phyloP scores from a whole-genome alignment of 1,140 invertebrate genomes.

The Nephila pilipes region DNA sequence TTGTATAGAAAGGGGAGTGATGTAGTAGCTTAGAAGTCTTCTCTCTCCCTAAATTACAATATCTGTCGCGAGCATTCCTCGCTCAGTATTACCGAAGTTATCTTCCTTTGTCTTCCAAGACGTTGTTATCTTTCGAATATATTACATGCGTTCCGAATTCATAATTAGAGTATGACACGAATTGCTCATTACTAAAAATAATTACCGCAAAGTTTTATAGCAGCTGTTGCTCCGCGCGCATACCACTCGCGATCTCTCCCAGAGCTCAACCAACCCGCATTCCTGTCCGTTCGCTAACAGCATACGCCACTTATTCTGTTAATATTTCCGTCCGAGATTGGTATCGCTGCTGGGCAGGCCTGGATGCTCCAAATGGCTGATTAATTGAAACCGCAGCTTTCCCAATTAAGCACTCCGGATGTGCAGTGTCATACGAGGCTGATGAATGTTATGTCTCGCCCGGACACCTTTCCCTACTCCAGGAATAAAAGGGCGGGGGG shows the following conservation, averaged over 20 bases:
- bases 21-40: no score
- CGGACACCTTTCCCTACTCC: not conserved
- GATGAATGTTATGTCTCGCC: not conserved
- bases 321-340: not conserved
- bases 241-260: not conserved
- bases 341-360: not conserved
- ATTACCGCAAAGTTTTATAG: no score
- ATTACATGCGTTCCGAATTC: no score
- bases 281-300: not conserved
- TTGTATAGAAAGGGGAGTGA: no score
- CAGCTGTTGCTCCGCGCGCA: no score
- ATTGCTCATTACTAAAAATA: no score
- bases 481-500: not conserved
- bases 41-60: no score
- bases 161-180: no score
- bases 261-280: not conserved
- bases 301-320: not conserved
- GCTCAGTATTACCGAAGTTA: no score
- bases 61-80: no score
- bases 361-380: slow-evolving; percentile 15
- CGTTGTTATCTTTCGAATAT: no score
- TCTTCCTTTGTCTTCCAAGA: no score
- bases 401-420: slow-evolving; percentile 16
- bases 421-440: not conserved
- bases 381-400: slow-evolving; percentile 15